Percentiles rank a stretch among this genome's conserved stretches.
phyloP scores from a whole-genome alignment of 2,113 vertebrate genomes.

The Gobiocypris rarus region DNA sequence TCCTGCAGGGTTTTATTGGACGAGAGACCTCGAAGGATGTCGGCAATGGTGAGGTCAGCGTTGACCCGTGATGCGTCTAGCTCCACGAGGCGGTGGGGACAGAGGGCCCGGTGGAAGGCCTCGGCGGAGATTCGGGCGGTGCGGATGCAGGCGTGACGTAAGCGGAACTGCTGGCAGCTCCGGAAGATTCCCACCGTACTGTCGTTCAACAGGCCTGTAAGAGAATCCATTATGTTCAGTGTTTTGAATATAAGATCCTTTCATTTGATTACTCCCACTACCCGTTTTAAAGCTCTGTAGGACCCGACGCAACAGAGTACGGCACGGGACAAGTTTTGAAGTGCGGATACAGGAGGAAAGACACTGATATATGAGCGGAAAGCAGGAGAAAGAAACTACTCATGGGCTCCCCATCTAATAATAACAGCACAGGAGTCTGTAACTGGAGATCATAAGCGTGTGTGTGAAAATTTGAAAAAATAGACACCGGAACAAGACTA shows the following conservation, averaged over 20 bases:
- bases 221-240: constrained; percentile 6
- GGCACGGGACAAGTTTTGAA: no score
- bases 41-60: constrained; percentile 94
- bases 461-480: no score
- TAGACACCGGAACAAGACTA: no score
- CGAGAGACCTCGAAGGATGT: constrained; percentile 92
- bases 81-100: constrained; percentile 92
- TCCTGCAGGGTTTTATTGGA: constrained; percentile 92
- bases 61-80: constrained; percentile 94
- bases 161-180: constrained; percentile 86
- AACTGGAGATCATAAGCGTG: no score
- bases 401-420: no score
- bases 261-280: neutral
- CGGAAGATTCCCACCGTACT: constrained; percentile 95
- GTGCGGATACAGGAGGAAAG: no score
- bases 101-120: constrained; percentile 92
- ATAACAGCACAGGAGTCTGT: no score
- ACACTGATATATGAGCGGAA: no score
- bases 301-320: no score
- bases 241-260: neutral
- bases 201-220: constrained; percentile 91
- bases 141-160: constrained; percentile 93
- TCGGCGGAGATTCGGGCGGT: constrained; percentile 96
- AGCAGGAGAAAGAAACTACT: no score
- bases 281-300: no score